Evolutionary conservation across 2,113 vertebrate genomes (phyloP), one percentile per base, ranked within the genome.

Genomic region (Channa maculata): DNA sequence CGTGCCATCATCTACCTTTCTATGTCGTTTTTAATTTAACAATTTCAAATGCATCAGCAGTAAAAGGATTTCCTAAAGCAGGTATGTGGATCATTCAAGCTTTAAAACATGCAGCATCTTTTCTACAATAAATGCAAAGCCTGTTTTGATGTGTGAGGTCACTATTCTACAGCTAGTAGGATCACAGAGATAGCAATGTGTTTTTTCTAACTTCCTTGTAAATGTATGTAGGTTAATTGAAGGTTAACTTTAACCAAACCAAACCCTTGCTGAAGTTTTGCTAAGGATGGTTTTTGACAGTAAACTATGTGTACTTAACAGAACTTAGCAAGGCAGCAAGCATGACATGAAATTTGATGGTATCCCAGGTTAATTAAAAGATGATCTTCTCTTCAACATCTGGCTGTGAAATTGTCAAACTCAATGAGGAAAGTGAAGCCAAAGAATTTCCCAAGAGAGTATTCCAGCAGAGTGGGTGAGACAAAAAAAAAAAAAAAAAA

Each of bases 301-400:
- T n/a, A 24, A 8, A 57, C 64, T 15, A 4, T 38, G 11, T 64
- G 24, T 73, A 38, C 65, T 80, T 80, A 73, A 70, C 70, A 14
- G 14, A 78, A 48, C 1, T 3, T 10, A 9, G 13, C 0, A 3
- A 53, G 54, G 54, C 59, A 49, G n/a, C 24, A 36, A 44, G 44
- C 50, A 33, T n/a, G 7, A 52, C 33, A 8, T 54, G 43, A 61
- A 83, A 55, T 61, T 76, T 74, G n/a, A 58, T 58, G 44, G 49
- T 24, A 61, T 86, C 64, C 66, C 72, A 59, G 88, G 88, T 89
- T 88, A 87, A 90, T 92, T 89, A 81, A 83, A 90, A 88, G 85
- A 91, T 78, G 77, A 85, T 88, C 78, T 75, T 39, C 45, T 83
- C 86, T 86, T 77, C 60, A 73, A 76, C 58, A 75, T 78, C 62